phyloP scores from a whole-genome alignment of 2,113 vertebrate genomes.

The Macroglossus sobrinus region DNA sequence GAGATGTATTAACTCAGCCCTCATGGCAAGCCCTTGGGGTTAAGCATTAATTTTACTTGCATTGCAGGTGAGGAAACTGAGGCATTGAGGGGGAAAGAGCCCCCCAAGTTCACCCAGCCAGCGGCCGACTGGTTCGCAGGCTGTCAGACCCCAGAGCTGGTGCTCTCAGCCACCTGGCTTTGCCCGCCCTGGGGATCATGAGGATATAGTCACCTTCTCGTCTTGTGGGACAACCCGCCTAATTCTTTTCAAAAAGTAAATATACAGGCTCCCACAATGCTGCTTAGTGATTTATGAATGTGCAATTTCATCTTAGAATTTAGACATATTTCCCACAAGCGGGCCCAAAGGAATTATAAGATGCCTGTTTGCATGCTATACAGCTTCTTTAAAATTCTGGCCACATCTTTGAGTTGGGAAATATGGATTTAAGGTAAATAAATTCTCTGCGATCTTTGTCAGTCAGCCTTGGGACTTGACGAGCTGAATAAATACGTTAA shows the following conservation, averaged over 20 bases:
- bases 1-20: background rate
- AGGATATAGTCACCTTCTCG: background rate
- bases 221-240: background rate
- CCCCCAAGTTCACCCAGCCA: background rate
- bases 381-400: slow-evolving; percentile 39
- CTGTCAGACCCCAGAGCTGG: background rate
- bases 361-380: background rate
- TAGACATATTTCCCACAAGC: slow-evolving; percentile 38
- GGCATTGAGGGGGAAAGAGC: background rate
- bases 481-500: slow-evolving; percentile 44
- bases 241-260: background rate
- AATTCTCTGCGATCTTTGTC: slow-evolving; percentile 61
- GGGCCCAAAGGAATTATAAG: background rate
- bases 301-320: slow-evolving; percentile 38
- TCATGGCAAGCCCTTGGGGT: background rate
- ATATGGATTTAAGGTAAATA: slow-evolving; percentile 66
- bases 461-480: slow-evolving; percentile 56
- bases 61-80: background rate
- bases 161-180: background rate
- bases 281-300: slow-evolving; percentile 20
- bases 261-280: background rate
- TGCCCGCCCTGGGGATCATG: no score
- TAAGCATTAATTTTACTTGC: background rate
- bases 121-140: rapidly evolving
- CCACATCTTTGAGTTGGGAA: slow-evolving; percentile 46